Percentiles rank a stretch among this genome's conserved stretches.
Conservation (phyloP, 2,797 vertebrate species). For the Dallia pectoralis region DNA sequence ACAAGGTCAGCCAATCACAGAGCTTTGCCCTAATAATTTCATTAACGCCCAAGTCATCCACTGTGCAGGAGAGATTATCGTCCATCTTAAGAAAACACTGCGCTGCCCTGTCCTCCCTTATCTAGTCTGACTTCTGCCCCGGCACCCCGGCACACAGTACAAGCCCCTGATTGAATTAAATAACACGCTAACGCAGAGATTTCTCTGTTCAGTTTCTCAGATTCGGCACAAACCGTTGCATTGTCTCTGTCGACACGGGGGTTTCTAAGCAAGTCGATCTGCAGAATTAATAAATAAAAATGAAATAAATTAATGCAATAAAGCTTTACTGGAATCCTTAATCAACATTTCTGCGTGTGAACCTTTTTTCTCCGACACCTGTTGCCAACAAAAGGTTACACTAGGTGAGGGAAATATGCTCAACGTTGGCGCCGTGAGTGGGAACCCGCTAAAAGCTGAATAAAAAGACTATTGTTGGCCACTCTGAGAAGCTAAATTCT, state of each 20-base stretch:
- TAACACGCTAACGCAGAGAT: slow-evolving; percentile 24
- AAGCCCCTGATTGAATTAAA: slow-evolving; percentile 33
- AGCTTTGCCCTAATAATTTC: slow-evolving; percentile 40
- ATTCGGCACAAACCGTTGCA: neutral
- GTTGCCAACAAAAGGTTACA: slow-evolving; percentile 37
- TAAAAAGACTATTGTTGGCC: slow-evolving; percentile 51
- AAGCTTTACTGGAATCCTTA: neutral
- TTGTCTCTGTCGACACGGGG: neutral
- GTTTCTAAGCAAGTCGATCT: neutral
- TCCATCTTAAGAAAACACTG: slow-evolving; percentile 25
- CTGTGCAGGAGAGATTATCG: slow-evolving; percentile 33
- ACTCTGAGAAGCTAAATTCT: slow-evolving; percentile 49
- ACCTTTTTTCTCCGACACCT: slow-evolving; percentile 30
- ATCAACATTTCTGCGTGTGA: neutral
- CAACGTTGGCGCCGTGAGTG: slow-evolving; percentile 28
- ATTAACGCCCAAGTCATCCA: slow-evolving; percentile 42
- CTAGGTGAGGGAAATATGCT: slow-evolving; percentile 33
- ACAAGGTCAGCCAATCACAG: slow-evolving; percentile 56
- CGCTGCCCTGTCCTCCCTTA: slow-evolving; percentile 25
- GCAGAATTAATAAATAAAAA: neutral
- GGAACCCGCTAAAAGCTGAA: slow-evolving; percentile 36
- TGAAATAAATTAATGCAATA: neutral
- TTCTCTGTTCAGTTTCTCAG: neutral
- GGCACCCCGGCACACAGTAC: slow-evolving; percentile 33
- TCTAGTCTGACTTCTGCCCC: slow-evolving; percentile 24